Conservation (phyloP, 2,113 vertebrate species). For the Fulmarus glacialis region DNA sequence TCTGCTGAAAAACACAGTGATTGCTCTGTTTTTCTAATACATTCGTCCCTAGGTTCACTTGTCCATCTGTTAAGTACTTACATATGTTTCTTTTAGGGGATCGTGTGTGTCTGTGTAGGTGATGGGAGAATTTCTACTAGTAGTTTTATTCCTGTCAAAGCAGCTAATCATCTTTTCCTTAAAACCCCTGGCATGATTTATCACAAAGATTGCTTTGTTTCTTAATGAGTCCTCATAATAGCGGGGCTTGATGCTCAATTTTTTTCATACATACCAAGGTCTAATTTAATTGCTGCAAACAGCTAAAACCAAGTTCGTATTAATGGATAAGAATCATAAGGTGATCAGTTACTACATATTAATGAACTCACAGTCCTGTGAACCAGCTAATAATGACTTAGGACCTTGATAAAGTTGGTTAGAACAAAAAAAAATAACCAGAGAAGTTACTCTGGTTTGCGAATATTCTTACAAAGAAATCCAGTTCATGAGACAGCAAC, state of each 20-base stretch:
- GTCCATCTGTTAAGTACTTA: conserved; percentile 73
- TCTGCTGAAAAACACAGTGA: not conserved
- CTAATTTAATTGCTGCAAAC: conserved; percentile 63
- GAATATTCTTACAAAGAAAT: not conserved
- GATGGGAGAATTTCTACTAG: conserved; percentile 58
- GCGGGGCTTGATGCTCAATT: not conserved
- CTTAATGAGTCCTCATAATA: conserved; percentile 64
- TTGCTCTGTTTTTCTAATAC: conserved; percentile 48
- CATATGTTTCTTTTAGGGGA: conserved; percentile 32
- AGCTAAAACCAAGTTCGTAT: conserved; percentile 52
- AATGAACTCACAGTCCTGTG: conserved; percentile 47
- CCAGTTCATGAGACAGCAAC: not conserved
- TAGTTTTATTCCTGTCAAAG: conserved; percentile 68
- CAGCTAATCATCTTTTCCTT: conserved; percentile 67
- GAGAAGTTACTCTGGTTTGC: not conserved
- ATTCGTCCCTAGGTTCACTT: conserved; percentile 66
- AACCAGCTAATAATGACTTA: conserved; percentile 36
- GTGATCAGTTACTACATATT: conserved; percentile 42
- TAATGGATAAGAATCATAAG: conserved; percentile 58
- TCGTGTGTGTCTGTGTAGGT: not conserved
- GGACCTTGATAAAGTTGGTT: conserved; percentile 26
- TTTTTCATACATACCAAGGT: conserved; percentile 43
- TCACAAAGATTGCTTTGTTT: conserved; percentile 61
- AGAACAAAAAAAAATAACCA: not conserved
- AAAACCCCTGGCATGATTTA: conserved; percentile 63